Conservation (phyloP, 1,140 invertebrate species). For the Coptotermes formosanus region DNA sequence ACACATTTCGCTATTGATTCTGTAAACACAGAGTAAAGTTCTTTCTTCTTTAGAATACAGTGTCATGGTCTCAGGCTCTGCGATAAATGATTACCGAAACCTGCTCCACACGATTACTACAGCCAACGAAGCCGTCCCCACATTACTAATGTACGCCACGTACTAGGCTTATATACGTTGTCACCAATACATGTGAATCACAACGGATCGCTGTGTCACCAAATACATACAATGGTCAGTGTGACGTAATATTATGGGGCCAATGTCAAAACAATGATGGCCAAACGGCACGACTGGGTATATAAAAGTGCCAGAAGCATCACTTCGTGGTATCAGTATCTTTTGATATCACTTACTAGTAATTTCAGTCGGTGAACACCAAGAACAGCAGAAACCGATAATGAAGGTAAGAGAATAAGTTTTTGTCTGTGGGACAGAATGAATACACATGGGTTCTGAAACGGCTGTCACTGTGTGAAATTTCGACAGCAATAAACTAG, state of each 20-base stretch:
- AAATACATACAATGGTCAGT: conserved; percentile 7
- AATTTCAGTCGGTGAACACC: conserved; percentile 2
- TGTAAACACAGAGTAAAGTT: too few relatives aligned
- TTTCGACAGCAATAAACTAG: too few relatives aligned
- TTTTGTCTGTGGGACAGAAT: neutral
- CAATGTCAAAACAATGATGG: conserved; percentile 16
- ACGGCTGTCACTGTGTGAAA: too few relatives aligned
- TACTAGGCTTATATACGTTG: neutral
- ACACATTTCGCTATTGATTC: too few relatives aligned
- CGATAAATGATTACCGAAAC: too few relatives aligned
- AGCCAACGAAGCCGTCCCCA: too few relatives aligned
- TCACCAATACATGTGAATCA: conserved; percentile 24
- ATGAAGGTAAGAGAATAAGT: neutral
- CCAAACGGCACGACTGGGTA: neutral
- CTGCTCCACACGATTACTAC: too few relatives aligned
- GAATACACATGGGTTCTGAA: too few relatives aligned
- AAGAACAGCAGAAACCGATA: neutral
- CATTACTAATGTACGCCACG: neutral
- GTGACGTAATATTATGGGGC: conserved; percentile 24
- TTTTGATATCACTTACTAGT: neutral
- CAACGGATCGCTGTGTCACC: neutral
- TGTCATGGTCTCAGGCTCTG: too few relatives aligned
- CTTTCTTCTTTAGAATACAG: too few relatives aligned
- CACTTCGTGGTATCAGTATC: neutral
- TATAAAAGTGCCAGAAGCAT: conserved; percentile 8